phyloP scores from a whole-genome alignment of 2,113 vertebrate genomes.

The Irena cyanogastra region DNA sequence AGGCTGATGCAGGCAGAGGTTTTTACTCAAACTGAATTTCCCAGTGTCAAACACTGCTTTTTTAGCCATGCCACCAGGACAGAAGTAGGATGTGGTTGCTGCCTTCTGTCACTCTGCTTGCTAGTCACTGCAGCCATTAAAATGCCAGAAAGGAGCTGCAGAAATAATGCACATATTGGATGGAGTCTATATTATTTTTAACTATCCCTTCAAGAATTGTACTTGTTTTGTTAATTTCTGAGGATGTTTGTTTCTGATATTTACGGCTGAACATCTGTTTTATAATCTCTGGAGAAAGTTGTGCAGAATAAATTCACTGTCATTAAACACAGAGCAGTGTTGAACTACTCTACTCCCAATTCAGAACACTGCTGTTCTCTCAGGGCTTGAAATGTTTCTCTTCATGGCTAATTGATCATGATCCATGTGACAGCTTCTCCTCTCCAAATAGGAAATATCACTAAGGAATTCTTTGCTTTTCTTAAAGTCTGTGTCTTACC shows the following conservation, averaged over 20 bases:
- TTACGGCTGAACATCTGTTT: conserved; percentile 16
- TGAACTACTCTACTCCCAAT: neutral
- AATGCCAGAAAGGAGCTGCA: neutral
- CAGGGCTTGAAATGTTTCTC: conserved; percentile 7
- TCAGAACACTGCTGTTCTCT: neutral
- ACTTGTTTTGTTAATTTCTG: neutral
- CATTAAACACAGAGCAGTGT: neutral
- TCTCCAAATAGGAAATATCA: neutral
- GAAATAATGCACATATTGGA: neutral
- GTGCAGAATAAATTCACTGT: neutral
- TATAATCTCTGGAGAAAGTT: conserved; percentile 2
- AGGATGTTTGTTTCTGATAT: neutral
- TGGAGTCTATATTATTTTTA: neutral
- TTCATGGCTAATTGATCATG: neutral
- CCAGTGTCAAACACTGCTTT: neutral
- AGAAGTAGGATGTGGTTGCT: neutral
- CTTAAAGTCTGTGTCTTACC: neutral
- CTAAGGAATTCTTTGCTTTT: neutral
- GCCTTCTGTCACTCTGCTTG: neutral
- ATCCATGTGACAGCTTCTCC: neutral
- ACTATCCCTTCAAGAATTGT: neutral
- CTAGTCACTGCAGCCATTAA: neutral
- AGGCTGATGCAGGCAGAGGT: neutral
- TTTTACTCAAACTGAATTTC: neutral
- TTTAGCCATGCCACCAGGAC: neutral